phyloP scores from a whole-genome alignment of 2,797 vertebrate genomes.

The Oceanodroma leucorhoa region DNA sequence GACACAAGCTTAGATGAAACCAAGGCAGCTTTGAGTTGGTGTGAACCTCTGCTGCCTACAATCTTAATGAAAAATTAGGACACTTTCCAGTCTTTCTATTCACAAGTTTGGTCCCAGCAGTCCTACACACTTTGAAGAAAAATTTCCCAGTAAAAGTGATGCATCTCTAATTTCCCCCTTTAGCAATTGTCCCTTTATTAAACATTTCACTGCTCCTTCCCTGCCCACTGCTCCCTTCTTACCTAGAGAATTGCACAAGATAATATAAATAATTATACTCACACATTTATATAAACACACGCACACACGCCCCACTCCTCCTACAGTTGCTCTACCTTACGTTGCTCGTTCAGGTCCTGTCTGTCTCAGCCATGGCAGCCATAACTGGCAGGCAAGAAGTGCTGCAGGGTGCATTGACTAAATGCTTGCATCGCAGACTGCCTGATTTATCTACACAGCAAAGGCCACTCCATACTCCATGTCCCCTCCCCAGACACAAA shows the following conservation, averaged over 20 bases:
- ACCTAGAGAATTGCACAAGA: constrained; percentile 13
- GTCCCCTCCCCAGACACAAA: neutral
- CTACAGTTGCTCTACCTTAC: neutral
- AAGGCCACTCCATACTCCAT: neutral
- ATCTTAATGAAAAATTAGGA: neutral
- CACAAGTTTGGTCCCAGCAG: neutral
- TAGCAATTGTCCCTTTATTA: neutral
- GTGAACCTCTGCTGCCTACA: constrained; percentile 3
- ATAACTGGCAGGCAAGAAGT: neutral
- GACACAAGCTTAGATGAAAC: neutral
- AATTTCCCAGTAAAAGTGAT: neutral
- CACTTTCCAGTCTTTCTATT: neutral
- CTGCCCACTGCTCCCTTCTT: constrained; percentile 20
- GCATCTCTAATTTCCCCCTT: neutral
- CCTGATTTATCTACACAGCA: neutral
- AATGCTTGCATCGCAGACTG: neutral
- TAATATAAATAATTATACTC: neutral
- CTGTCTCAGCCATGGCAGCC: neutral
- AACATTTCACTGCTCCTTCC: neutral
- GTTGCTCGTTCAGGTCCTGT: neutral
- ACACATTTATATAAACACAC: neutral
- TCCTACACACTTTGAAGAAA: neutral
- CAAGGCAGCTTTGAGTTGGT: neutral
- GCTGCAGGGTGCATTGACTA: neutral
- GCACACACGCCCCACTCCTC: neutral